Evolutionary conservation across 2,797 vertebrate species (phyloP).

Genomic region (Galago senegalensis): DNA sequence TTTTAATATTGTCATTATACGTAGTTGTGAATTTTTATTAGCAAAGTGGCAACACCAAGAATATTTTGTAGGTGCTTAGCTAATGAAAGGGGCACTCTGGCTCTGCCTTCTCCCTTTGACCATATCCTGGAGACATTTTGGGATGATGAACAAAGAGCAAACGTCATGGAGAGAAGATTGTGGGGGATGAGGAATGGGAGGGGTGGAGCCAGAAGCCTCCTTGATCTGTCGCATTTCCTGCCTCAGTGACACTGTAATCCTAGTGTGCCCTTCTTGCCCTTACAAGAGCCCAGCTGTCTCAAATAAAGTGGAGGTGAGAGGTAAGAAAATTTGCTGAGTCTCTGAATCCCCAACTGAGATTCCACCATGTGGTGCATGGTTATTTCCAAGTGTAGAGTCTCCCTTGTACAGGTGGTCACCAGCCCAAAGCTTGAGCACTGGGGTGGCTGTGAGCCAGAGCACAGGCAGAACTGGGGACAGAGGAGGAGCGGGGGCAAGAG

Average conservation of each 20-base stretch:
- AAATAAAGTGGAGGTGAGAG: background rate
- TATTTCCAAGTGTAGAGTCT: background rate
- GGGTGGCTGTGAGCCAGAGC: background rate
- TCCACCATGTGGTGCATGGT: background rate
- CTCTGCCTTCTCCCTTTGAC: background rate
- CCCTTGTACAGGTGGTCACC: background rate
- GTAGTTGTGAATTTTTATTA: slow-evolving; percentile 26
- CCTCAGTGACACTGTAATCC: background rate
- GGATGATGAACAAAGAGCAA: background rate
- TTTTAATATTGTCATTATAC: background rate
- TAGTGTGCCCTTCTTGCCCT: background rate
- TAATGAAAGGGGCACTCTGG: background rate
- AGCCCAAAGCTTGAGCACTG: background rate
- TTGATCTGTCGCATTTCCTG: background rate
- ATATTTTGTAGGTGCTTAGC: background rate
- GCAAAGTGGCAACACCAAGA: background rate
- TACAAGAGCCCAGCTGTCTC: background rate
- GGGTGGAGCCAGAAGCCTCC: background rate
- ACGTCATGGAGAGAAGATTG: background rate
- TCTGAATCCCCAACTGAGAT: background rate
- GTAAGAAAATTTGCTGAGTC: background rate
- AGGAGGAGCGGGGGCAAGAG: background rate
- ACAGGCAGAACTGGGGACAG: background rate
- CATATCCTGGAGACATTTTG: background rate
- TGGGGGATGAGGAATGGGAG: background rate